Base-by-base conservation (phyloP, 1,140 invertebrate genomes). In the Zaprionus vittiger region DNA sequence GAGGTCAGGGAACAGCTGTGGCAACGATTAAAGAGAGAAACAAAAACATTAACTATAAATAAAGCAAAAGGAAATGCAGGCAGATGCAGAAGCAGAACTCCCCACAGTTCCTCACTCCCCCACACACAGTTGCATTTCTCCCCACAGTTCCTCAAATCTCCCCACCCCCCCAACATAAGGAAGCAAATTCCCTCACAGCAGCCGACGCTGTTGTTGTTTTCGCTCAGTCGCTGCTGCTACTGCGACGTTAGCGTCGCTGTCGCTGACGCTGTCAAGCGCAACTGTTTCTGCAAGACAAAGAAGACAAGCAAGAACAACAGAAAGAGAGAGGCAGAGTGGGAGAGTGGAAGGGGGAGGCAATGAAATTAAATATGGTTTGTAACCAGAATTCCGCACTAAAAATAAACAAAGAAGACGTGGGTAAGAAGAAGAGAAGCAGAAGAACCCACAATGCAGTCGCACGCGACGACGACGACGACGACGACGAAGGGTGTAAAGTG, bases 331-430 rank as follows among this genome's bases (percentile, higher is more conserved):
- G 64, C 28, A 54, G 22, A 26, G 34, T 41, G 60, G 28, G 44
- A 20, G 26, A 64, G 44, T 37, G 60, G 56, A 9, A 17, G 69
- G 28, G 28, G 54, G 47, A 76, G 62, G 63, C 69, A 73, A 62
- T 90, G 84, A 90, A 89, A 89, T 81, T 73, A 77, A 73, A 89
- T 87, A 87, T 80, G 63, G 57, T 68, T 77, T 84, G 77, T 81
- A 90, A 87, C 81, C 70, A 83, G 87, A 89, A 90, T 81, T 89
- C 79, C 69, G 64, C 66, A 89, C 81, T 84, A 90, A 89, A 87
- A 89, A 89, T 89, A 89, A 87, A 83, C 80, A 81, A 89, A 80
- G 79, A 55, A 71, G 64, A 71, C 70, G 17, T 61, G 38, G 67
- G 38, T 59, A 62, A 59, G 55, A 57, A 67, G 26, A 34, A 49